These are phyloP conservation scores for Phania funesta DNA, from an alignment of 2,888 invertebrate species.

Conservation along the genomic window DNA sequence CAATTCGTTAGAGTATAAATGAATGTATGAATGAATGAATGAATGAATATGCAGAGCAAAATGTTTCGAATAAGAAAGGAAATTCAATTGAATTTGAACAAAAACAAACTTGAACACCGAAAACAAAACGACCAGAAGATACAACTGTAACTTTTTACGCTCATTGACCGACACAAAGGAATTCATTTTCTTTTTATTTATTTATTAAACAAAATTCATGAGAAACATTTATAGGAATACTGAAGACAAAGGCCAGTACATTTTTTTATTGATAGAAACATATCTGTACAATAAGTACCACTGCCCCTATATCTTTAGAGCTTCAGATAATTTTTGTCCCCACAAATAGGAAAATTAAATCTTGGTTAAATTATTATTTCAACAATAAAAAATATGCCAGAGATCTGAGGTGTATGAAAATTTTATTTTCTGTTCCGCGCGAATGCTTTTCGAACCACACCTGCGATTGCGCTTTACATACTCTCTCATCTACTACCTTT, in stretches of 20 bases:
- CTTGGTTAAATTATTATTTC: no score
- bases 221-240: background rate
- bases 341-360: no score
- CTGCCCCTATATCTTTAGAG: background rate
- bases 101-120: slow-evolving; percentile 35
- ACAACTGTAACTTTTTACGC: background rate
- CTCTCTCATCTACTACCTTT: no score
- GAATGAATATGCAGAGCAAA: slow-evolving; percentile 2
- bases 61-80: slow-evolving; percentile 17
- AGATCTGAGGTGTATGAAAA: no score
- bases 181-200: slow-evolving; percentile 5
- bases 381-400: no score
- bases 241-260: background rate
- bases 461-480: no score
- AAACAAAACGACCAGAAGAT: background rate
- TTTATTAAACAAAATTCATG: slow-evolving; percentile 13
- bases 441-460: no score
- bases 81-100: slow-evolving; percentile 43
- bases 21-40: no score
- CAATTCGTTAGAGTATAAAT: slow-evolving; percentile 42
- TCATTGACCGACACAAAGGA: slow-evolving; percentile 38
- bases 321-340: no score
- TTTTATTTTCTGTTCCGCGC: no score
- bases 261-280: background rate
- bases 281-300: background rate